Evolutionary conservation across 2,113 vertebrate genomes (phyloP), one percentile per base, ranked within the genome.

Genomic region (Hyperoodon ampullatus): DNA sequence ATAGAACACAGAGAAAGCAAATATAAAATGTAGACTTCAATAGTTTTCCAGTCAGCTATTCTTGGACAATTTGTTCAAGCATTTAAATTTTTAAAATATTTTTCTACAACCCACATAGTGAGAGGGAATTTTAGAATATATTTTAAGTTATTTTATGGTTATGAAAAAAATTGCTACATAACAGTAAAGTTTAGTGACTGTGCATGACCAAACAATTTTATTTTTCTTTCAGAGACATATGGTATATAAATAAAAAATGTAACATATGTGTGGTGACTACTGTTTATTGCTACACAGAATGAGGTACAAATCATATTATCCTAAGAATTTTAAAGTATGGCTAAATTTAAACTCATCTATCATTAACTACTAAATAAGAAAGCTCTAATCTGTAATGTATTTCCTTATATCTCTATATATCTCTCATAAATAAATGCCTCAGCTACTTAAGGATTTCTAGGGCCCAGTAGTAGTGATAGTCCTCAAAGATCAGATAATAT

Each of bases 181-280:
- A 44, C 21, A 23, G 42, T 93, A 53, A 70, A 85, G 70, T 77
- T 61, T 85, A 68, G 39, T 61, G 55, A 87, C 14, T 91, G 8
- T 65, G 30, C 42, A 66, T 50, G 1, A 70, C 39, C 58, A 63
- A 77, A 72, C 16, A 94, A 74, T 81, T 84, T 24, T 75, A 93
- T 66, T 35, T 77, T 92, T 80, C 47, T 93, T 77, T 94, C 60
- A 94, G 82, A 96, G 33, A 63, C 39, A 61, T 60, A 89, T 44
- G 39, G 14, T 15, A 68, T 66, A 60, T 86, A 50, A 63, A 66
- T 30, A 42, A 74, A 80, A 90, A 26, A 68, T 63, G 8, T 70
- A 61, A 68, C 6, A 35, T 75, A 30, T 68, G 13, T 35, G 19
- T 35, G 13, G 24, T 90, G 60, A 33, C 12, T 72, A 74, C 11